Percentiles rank a stretch among this genome's conserved stretches.
Evolutionary conservation across 92 coral and sea anemone genomes (phyloP).

Genomic region (Palythoa grandiflora): DNA sequence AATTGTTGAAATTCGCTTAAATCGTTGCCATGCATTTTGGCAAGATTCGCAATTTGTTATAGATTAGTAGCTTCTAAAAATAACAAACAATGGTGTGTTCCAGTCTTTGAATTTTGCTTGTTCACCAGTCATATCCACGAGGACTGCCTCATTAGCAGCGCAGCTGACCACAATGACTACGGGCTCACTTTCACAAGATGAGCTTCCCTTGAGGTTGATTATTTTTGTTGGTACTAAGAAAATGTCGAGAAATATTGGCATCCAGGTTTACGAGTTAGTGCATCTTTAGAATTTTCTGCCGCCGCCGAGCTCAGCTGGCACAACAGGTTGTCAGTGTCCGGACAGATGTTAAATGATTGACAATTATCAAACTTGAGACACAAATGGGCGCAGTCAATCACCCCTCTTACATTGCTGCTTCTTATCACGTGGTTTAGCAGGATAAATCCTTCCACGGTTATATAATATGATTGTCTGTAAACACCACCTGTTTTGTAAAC

Average conservation of each 20-base stretch:
- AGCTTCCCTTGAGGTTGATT: no score
- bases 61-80: no score
- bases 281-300: background rate
- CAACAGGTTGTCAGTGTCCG: background rate
- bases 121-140: no score
- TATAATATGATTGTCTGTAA: background rate
- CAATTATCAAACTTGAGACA: constrained; percentile 16
- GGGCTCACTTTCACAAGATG: no score
- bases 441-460: background rate
- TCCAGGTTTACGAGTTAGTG: background rate
- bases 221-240: background rate
- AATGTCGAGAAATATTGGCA: constrained; percentile 9
- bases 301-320: constrained; percentile 9
- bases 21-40: no score
- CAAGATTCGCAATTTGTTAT: no score
- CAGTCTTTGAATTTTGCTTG: no score
- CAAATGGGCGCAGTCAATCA: background rate
- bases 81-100: no score
- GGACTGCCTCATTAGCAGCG: no score
- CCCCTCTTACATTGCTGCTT: background rate
- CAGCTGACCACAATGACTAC: no score
- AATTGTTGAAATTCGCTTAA: no score
- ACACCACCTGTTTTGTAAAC: background rate
- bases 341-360: constrained; percentile 23
- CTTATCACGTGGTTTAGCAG: constrained; percentile 22